These are phyloP conservation scores for Procambarus clarkii DNA, from an alignment of 1,140 invertebrate species.

Conservation along the genomic window DNA sequence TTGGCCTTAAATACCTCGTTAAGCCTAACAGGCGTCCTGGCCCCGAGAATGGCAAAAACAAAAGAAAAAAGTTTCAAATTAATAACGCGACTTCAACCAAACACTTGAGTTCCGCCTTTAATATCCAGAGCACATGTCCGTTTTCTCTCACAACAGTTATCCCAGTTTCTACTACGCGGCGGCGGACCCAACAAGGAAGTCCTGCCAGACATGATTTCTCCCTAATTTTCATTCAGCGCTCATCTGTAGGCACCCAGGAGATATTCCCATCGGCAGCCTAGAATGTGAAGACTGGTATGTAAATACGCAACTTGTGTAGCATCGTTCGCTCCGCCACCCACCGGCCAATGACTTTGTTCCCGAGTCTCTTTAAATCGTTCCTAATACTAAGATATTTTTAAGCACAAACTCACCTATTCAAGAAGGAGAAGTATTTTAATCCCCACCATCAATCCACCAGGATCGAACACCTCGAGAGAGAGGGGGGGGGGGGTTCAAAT, in stretches of 20 bases:
- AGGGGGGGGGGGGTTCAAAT: too few species aligned
- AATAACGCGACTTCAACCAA: neutral
- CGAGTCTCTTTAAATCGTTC: neutral
- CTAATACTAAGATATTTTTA: too few species aligned
- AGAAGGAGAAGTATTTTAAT: too few species aligned
- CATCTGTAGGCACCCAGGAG: conserved; percentile 37
- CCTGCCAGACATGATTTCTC: conserved; percentile 52
- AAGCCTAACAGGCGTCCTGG: too few species aligned
- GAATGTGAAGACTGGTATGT: conserved; percentile 47
- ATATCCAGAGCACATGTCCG: neutral
- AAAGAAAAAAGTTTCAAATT: too few species aligned
- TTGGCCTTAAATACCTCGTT: too few species aligned
- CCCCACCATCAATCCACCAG: neutral
- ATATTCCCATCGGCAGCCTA: conserved; percentile 44
- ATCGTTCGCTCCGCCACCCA: neutral
- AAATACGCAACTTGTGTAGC: conserved; percentile 41
- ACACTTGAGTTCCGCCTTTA: neutral
- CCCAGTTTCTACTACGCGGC: conserved; percentile 38
- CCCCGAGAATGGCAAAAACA: too few species aligned
- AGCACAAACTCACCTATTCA: too few species aligned
- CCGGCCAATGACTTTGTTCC: neutral
- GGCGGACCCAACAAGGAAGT: conserved; percentile 14
- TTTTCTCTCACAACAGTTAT: conserved; percentile 39
- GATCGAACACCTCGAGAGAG: too few species aligned
- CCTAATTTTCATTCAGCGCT: conserved; percentile 62